These are phyloP conservation scores for Bombus consobrinus DNA, from an alignment of 1,140 invertebrate species.

Conservation along the genomic window DNA sequence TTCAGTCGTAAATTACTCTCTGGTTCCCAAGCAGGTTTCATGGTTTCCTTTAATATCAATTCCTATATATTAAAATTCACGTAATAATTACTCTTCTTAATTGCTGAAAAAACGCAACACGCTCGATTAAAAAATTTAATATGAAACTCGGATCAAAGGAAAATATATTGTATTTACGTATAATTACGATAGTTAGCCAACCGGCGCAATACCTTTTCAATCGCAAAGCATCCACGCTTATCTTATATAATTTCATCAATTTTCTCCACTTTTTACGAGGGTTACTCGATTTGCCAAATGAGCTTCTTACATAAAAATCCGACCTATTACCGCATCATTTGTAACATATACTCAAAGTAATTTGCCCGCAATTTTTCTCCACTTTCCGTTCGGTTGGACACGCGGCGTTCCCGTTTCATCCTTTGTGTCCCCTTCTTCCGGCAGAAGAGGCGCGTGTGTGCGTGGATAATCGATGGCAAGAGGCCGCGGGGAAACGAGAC, in stretches of 20 bases:
- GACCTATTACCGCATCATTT: not conserved
- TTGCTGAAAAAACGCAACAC: too few relatives aligned
- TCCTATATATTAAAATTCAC: not conserved
- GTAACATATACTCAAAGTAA: not conserved
- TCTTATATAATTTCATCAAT: too few relatives aligned
- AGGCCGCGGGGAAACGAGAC: constrained; percentile 30
- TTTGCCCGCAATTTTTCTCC: constrained; percentile 5
- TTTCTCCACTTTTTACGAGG: too few relatives aligned
- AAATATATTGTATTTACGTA: too few relatives aligned
- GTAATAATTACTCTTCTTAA: not conserved
- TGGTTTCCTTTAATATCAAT: not conserved
- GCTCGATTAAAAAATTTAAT: too few relatives aligned
- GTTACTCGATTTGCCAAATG: too few relatives aligned
- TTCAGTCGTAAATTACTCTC: not conserved
- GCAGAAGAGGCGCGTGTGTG: not conserved
- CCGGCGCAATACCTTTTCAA: too few relatives aligned
- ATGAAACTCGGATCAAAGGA: too few relatives aligned
- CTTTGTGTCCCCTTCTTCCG: constrained; percentile 18
- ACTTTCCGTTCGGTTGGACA: constrained; percentile 4
- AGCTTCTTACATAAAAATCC: not conserved
- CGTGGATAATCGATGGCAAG: constrained; percentile 48
- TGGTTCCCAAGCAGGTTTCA: not conserved
- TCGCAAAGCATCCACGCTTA: too few relatives aligned
- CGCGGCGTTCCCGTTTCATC: constrained; percentile 9
- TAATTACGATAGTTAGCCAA: too few relatives aligned